Evolutionary conservation across 2,888 invertebrate genomes (phyloP).

Genomic region (Pegoplata infirma): DNA sequence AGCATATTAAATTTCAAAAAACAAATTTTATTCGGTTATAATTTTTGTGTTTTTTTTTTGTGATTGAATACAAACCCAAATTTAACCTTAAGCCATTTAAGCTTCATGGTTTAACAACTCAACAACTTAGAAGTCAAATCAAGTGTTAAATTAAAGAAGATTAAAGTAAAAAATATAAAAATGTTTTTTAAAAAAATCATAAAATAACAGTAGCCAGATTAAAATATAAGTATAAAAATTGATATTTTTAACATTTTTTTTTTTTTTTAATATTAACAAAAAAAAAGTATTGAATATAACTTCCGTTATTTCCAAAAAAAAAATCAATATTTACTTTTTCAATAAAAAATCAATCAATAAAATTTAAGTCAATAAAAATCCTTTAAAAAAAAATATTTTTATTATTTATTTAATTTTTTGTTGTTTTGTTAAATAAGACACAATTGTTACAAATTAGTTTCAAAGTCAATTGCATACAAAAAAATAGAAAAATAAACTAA

Average conservation of each 20-base stretch:
- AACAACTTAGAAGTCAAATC: slow-evolving; percentile 52
- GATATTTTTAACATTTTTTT: no score
- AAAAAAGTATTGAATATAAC: background rate
- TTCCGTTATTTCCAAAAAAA: background rate
- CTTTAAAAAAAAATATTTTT: background rate
- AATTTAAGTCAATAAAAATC: no score
- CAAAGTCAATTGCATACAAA: background rate
- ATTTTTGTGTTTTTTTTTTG: background rate
- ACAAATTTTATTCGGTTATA: slow-evolving; percentile 11
- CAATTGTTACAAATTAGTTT: slow-evolving; percentile 1
- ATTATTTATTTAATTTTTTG: background rate
- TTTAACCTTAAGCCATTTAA: slow-evolving; percentile 49
- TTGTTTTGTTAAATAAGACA: background rate
- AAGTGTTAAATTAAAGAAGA: slow-evolving; percentile 55
- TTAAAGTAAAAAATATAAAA: background rate
- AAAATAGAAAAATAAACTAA: no score
- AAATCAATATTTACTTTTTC: background rate
- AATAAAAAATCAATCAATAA: no score
- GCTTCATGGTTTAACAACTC: slow-evolving; percentile 49
- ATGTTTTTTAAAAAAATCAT: background rate
- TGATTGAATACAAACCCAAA: slow-evolving; percentile 12
- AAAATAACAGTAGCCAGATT: background rate
- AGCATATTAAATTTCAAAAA: slow-evolving; percentile 55
- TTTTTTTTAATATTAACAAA: background rate
- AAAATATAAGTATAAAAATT: background rate